These are phyloP conservation scores for Drepana falcataria DNA, from an alignment of 2,888 invertebrate genomes.

Conservation along the genomic window DNA sequence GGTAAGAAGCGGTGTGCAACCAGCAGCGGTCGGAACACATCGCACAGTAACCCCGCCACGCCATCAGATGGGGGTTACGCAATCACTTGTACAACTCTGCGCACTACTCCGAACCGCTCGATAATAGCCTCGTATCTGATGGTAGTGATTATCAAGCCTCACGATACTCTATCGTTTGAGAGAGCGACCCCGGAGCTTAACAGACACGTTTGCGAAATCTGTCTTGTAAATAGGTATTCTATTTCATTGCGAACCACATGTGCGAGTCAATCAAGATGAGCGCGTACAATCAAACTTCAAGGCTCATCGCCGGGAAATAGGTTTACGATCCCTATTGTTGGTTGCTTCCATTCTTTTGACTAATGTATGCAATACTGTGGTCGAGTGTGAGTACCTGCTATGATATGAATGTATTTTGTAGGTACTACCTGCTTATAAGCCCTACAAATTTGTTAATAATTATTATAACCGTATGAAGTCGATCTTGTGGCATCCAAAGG, in stretches of 20 bases:
- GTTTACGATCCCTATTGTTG: slow-evolving; percentile 30
- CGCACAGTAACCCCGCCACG: neutral
- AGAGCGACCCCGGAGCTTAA: slow-evolving; percentile 13
- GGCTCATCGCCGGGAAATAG: slow-evolving; percentile 24
- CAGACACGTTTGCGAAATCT: slow-evolving; percentile 1
- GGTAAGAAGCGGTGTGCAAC: neutral
- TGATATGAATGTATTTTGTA: too few species aligned
- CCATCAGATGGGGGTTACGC: slow-evolving; percentile 13
- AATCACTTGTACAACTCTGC: slow-evolving; percentile 17
- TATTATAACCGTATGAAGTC: too few species aligned
- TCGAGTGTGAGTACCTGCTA: neutral
- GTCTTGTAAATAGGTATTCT: neutral
- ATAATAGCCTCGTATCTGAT: slow-evolving; percentile 32
- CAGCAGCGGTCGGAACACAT: neutral
- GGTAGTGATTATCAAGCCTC: slow-evolving; percentile 22
- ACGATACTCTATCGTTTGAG: neutral
- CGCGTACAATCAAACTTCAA: slow-evolving; percentile 22
- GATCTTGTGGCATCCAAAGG: too few species aligned
- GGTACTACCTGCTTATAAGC: too few species aligned
- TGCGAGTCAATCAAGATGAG: slow-evolving; percentile 6
- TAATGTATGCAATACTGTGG: neutral
- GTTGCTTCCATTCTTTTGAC: slow-evolving; percentile 6
- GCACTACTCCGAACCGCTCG: slow-evolving; percentile 30
- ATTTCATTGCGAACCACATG: slow-evolving; percentile 1
- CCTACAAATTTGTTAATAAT: too few species aligned